These are phyloP conservation scores for Austrolebias charrua DNA, from an alignment of 2,797 vertebrate genomes.

Conservation along the genomic window DNA sequence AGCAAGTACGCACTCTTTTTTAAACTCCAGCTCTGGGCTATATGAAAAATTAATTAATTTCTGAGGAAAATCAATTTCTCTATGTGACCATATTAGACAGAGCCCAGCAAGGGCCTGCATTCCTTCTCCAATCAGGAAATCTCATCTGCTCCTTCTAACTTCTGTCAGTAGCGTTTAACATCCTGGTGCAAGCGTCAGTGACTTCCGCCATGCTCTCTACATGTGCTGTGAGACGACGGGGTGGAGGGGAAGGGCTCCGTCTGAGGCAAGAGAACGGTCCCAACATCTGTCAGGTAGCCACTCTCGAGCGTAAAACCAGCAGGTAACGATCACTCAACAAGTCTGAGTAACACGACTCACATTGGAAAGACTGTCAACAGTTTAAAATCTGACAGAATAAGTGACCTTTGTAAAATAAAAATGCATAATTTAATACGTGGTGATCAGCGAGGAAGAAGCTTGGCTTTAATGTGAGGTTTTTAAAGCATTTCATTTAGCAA, in stretches of 20 bases:
- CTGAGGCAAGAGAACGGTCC: conserved; percentile 20
- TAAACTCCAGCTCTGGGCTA: conserved; percentile 99
- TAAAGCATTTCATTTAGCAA: conserved; percentile 37
- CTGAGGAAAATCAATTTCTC: conserved; percentile 99
- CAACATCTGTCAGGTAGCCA: conserved; percentile 58
- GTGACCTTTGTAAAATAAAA: conserved; percentile 27
- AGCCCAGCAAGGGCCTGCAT: conserved; percentile 90
- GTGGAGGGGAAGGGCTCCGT: conserved; percentile 56
- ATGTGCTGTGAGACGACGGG: conserved; percentile 72
- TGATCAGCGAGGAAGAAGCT: conserved; percentile 32
- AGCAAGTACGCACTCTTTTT: conserved; percentile 98
- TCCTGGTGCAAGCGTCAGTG: conserved; percentile 73
- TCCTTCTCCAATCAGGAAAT: conserved; percentile 93
- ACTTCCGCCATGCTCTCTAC: conserved; percentile 77
- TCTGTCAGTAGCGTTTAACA: conserved; percentile 89
- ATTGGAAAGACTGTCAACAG: conserved; percentile 37
- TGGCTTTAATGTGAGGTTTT: conserved; percentile 14
- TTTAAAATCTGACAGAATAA: conserved; percentile 25
- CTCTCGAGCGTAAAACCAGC: conserved; percentile 55
- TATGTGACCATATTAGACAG: conserved; percentile 99
- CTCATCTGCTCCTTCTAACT: conserved; percentile 93
- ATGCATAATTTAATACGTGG: conserved; percentile 36
- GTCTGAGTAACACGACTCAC: conserved; percentile 37
- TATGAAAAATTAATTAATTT: conserved; percentile 99
- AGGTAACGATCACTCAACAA: conserved; percentile 52